Evolutionary conservation across 2,113 vertebrate species (phyloP), one percentile per base, ranked within the genome.

Genomic region (Cyprinodon variegatus): DNA sequence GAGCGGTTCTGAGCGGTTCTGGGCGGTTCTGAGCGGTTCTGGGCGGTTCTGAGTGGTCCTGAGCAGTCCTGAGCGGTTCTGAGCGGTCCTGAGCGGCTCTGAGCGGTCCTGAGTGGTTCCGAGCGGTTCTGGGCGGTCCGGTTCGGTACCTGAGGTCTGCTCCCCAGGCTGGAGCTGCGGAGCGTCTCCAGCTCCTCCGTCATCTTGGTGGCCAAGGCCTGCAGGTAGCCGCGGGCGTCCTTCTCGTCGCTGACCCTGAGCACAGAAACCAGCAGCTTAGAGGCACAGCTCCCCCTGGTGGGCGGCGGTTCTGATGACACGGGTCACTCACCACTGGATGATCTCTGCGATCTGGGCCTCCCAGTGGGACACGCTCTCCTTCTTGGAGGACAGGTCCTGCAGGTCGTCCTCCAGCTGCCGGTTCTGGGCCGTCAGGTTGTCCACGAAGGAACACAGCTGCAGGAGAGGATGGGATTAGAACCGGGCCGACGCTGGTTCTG

Each of bases 311-410:
- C 8, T 10, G 9, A 29, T 9, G 2, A 20, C 6, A 59, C 8
- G 5, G 1, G n/a, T 9, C 13, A 82, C 95, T 46, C 88, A 99
- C 98, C 98, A 99, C 75, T 99, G 98, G 87, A 99, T 99, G 90
- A 99, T 99, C 90, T 99, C 98, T 0, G 98, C 96, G 5, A 99
- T 99, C 93, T 99, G 98, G 12, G 98, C 98, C 86, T 99, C 98
- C 98, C 98, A 99, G 84, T 99, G 98, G 37, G 96, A 95, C 8
- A 97, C 97, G 0, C 97, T 97, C 84, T 99, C 97, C 86, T 96
- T 99, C 91, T 98, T 99, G 14, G 96, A 94, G 0, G 96, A 95
- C 78, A 97, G 83, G 14, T 97, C 97, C 89, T 97, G 96, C 4
- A 99, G 95, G 13, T 99, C 96, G 4, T 96, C 97, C 89, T 99